Base-by-base conservation (phyloP, 2,888 invertebrate species). In the Synanthedon vespiformis region DNA sequence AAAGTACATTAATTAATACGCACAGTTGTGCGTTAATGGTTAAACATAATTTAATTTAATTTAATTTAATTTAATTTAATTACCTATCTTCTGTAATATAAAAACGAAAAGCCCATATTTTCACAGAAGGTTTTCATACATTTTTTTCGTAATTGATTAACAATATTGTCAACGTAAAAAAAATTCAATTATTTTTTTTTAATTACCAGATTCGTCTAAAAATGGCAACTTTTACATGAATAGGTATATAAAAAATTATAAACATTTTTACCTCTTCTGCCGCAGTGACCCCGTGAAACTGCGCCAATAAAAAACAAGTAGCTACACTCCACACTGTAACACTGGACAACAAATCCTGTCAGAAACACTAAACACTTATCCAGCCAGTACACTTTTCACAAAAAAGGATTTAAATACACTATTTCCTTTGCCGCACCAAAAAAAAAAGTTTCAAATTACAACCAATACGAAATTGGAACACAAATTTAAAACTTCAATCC, bases 401-500 rank as follows among this genome's bases (percentile, higher is more conserved):
- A 44, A 44, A 44, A 8, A 44, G 44, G n/a, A 6, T 44, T 44
- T 22, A 22, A n/a, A 44, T 44, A 44, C 44, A 44, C 44, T 12
- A 13, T 0, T 44, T 44, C 44, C 44, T 44, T 44, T 44, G 34
- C 44, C n/a, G 14, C 44, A 44, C 44, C n/a, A 44, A 44, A 44
- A 44, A 41, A 13, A 34, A 34, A 34, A 49, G 51, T 51, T 49
- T 52, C 4, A 48, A 48, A 48, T 16, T 16, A 48, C 22, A 14
- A 14, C 4, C 22, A 22, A 51, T 8, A 40, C 16, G 16, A 48
- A 48, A 48, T 48, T 14, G 11, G 48, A 48, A 48, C 14, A 48
- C 18, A 22, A 22, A 18, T 41, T 55, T 12, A 40, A 40, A 40
- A 49, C 18, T 52, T 50, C 54, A 12, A 50, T 49, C 22, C 22